Base-by-base conservation (phyloP, 1,140 invertebrate species). In the Telenomus remus region DNA sequence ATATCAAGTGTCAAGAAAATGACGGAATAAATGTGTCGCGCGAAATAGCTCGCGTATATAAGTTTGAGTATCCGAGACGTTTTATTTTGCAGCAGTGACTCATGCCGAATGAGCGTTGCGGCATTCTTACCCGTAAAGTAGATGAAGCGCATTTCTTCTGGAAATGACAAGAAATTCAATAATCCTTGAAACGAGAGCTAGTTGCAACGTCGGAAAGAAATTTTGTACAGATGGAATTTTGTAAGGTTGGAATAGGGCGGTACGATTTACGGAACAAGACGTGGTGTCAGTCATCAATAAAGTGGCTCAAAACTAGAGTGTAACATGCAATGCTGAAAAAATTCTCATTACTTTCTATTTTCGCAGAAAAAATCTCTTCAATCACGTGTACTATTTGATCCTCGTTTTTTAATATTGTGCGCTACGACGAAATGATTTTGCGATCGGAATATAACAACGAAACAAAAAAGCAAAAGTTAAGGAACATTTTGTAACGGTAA, bases 131-230 rank as follows among this genome's bases (percentile, higher is more conserved):
- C 57, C 47, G 39, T 51, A 80, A 82, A 85, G 84, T 86, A 85
- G 85, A 86, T 85, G 84, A 82, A 86, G 80, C 83, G 80, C 80
- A 85, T 85, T 86, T 87, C 86, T 86, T 86, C 86, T 87, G 86
- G 81, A 81, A 83, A 84, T 86, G 84, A 86, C 86, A 85, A 84
- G 80, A 86, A 86, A 86, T 84, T 86, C 85, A 85, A 87, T 87
- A 87, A 86, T 85, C 83, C 78, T 84, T 65, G 79, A 82, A 82
- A 82, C 79, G 79, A 57, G 59, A 57, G 64, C 50, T 74, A 65
- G 61, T 47, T 27, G 43, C 46, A 12, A 48, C 5, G n/a, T 15
- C 11, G 37, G 33, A 49, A 81, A 76, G 74, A 47, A 63, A 42
- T 76, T 69, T 60, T n/a, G 43, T 76, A 66, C n/a, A n/a, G n/a